A percentile compares a stretch with the other conserved stretches of the same genome.
These are phyloP conservation scores for Paratrypauchen microcephalus DNA, from an alignment of 2,797 vertebrate genomes.

Conservation along the genomic window DNA sequence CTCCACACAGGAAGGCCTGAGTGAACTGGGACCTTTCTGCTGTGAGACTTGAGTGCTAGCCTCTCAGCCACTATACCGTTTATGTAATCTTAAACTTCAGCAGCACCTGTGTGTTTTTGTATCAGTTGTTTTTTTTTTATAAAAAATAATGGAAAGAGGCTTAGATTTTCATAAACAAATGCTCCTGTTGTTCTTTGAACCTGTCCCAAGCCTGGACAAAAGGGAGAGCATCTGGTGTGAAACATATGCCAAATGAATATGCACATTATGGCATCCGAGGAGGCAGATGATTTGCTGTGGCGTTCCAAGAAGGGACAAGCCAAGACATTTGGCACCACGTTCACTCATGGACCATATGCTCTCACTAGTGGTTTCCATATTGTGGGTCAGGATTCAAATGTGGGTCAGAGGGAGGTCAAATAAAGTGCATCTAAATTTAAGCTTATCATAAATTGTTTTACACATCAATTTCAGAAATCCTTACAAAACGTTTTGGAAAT, in stretches of 20 bases:
- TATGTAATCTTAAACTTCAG: too few species aligned
- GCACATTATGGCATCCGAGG: neutral
- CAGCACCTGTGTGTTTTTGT: neutral
- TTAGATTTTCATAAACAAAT: neutral
- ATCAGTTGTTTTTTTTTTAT: neutral
- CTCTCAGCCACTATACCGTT: too few species aligned
- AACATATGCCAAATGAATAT: constrained; percentile 1
- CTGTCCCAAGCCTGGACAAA: constrained; percentile 3
- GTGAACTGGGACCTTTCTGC: too few species aligned
- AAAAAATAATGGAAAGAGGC: neutral
- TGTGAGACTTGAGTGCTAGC: too few species aligned
- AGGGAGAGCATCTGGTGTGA: neutral
- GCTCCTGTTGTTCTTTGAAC: neutral
- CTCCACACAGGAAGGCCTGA: too few species aligned
- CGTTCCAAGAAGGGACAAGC: neutral
- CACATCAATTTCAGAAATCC: neutral
- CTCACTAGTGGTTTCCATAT: neutral
- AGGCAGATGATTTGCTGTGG: constrained; percentile 4
- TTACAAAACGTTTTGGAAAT: neutral
- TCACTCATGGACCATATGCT: constrained; percentile 1
- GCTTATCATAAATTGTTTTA: neutral
- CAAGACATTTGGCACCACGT: neutral
- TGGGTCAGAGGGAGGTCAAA: constrained; percentile 5
- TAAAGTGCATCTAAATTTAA: neutral
- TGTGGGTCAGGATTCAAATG: constrained; percentile 4